Conservation (phyloP, 2,797 vertebrate genomes). For the Urocyon cinereoargenteus region DNA sequence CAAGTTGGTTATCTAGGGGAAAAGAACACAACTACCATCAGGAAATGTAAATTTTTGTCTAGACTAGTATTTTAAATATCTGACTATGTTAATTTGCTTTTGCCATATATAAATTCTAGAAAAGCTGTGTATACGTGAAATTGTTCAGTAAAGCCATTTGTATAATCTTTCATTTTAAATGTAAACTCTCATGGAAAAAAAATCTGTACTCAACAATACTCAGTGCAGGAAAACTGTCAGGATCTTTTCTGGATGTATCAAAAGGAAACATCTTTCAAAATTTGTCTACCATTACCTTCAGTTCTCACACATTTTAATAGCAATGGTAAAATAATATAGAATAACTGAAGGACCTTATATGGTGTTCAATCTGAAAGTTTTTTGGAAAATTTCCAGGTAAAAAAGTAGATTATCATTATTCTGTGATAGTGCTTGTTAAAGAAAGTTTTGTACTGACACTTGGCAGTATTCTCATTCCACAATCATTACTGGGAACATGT, state of each 20-base stretch:
- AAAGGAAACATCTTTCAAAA: not conserved
- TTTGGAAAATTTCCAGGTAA: not conserved
- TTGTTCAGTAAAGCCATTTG: conserved; percentile 4
- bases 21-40: conserved; percentile 32
- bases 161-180: conserved; percentile 57
- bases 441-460: conserved; percentile 17
- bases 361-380: not conserved
- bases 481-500: not conserved
- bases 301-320: not conserved
- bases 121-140: conserved; percentile 44
- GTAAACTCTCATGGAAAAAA: conserved; percentile 10
- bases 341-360: not conserved
- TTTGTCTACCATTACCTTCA: not conserved
- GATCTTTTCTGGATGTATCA: conserved; percentile 6
- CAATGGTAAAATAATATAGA: conserved; percentile 19
- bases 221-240: not conserved
- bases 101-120: conserved; percentile 48
- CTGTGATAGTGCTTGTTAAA: not conserved
- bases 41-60: not conserved
- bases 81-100: conserved; percentile 44
- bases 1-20: not conserved
- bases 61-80: conserved; percentile 39
- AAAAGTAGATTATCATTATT: not conserved
- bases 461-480: not conserved
- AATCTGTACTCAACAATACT: not conserved